Evolutionary conservation across 1,140 invertebrate species (phyloP).

Genomic region (Semibalanus balanoides): DNA sequence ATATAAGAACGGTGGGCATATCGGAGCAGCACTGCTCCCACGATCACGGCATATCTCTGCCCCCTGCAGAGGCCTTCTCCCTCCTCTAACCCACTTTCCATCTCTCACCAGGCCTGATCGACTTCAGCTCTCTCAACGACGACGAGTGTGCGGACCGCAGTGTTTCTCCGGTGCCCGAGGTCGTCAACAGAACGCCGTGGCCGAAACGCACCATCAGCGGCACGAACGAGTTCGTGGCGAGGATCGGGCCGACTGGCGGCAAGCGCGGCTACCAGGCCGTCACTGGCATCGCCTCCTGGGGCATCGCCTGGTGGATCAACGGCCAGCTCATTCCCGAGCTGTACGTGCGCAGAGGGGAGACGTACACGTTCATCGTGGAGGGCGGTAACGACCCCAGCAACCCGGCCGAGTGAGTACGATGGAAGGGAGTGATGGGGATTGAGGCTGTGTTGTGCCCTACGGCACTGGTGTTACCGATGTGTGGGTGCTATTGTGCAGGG

Average conservation of each 20-base stretch:
- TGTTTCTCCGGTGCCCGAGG: neutral
- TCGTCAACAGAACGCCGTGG: slow-evolving; percentile 45
- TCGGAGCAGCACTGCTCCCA: too few relatives aligned
- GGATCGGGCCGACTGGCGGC: slow-evolving; percentile 70
- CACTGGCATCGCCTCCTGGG: slow-evolving; percentile 66
- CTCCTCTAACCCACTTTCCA: too few relatives aligned
- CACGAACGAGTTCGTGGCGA: slow-evolving; percentile 48
- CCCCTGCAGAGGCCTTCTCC: too few relatives aligned
- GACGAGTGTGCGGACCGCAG: neutral
- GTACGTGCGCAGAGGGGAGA: slow-evolving; percentile 71
- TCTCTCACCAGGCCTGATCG: neutral
- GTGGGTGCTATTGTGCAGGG: too few relatives aligned
- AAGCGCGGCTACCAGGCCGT: slow-evolving; percentile 60
- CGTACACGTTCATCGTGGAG: slow-evolving; percentile 73
- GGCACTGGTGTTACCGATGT: too few relatives aligned
- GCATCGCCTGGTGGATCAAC: slow-evolving; percentile 89
- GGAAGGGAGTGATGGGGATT: too few relatives aligned
- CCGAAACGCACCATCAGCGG: slow-evolving; percentile 41
- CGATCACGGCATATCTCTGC: too few relatives aligned
- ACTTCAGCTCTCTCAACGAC: neutral
- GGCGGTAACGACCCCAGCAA: slow-evolving; percentile 46
- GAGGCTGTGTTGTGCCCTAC: too few relatives aligned
- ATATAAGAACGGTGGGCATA: too few relatives aligned
- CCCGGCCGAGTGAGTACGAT: slow-evolving; percentile 22
- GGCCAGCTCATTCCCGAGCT: slow-evolving; percentile 77